These are phyloP conservation scores for Lasioglossum calceatum DNA, from an alignment of 2,888 invertebrate genomes.

Conservation along the genomic window DNA sequence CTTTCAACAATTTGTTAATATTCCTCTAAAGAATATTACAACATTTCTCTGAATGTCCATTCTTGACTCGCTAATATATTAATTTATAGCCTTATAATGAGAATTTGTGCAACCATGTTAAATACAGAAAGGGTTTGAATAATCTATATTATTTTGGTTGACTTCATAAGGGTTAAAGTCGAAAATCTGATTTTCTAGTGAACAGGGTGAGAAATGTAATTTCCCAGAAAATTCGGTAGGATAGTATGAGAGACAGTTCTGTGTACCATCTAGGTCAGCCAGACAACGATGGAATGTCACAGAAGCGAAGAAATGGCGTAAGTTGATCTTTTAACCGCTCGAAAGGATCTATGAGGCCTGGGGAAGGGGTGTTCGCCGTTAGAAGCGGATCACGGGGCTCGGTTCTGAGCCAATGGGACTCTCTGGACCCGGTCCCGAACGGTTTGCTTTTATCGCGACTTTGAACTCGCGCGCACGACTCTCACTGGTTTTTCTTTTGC, in stretches of 20 bases:
- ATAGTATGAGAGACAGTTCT: background rate
- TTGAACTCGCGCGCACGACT: constrained; percentile 50
- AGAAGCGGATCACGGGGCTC: background rate
- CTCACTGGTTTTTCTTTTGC: constrained; percentile 72
- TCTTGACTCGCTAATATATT: too few species aligned
- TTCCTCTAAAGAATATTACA: too few species aligned
- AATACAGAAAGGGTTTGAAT: too few species aligned
- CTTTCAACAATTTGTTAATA: too few species aligned
- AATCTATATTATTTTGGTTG: too few species aligned
- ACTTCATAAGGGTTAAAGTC: background rate
- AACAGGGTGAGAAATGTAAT: background rate
- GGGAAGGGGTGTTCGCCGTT: background rate
- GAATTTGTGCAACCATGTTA: too few species aligned
- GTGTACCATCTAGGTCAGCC: background rate
- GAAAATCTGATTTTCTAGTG: background rate
- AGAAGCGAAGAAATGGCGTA: background rate
- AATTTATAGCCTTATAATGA: too few species aligned
- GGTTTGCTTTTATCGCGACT: constrained; percentile 23
- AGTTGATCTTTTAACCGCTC: background rate
- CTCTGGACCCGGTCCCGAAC: background rate
- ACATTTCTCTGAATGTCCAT: too few species aligned
- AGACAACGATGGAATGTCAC: background rate
- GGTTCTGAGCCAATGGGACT: background rate
- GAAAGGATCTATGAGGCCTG: background rate
- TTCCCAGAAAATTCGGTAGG: background rate